Evolutionary conservation across 2,797 vertebrate species (phyloP).

Genomic region (Paramormyrops hopkinsi): DNA sequence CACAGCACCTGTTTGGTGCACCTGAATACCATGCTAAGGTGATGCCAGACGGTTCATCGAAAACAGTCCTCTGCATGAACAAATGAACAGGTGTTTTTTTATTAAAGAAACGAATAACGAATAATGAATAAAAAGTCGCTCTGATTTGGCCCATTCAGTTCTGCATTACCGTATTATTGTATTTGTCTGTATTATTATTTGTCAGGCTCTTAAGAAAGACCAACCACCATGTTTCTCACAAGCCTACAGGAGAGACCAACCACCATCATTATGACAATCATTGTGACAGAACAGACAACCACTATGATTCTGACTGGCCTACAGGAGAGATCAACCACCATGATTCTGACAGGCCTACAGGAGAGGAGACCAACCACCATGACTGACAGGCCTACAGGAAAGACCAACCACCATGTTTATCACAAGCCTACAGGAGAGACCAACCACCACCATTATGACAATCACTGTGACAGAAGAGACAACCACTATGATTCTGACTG

Average conservation of each 20-base stretch:
- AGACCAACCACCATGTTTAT: too few relatives aligned
- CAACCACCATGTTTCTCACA: not conserved
- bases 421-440: not conserved
- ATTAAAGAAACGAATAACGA: not conserved
- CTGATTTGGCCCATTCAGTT: not conserved
- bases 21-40: not conserved
- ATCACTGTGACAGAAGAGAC: not conserved
- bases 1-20: slow-evolving; percentile 24
- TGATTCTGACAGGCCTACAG: not conserved
- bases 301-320: not conserved
- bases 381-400: not conserved
- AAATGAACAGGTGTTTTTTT: not conserved
- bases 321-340: not conserved
- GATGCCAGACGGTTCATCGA: not conserved
- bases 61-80: not conserved
- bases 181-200: not conserved
- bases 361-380: not conserved
- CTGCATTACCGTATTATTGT: not conserved
- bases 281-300: not conserved
- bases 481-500: not conserved
- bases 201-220: not conserved
- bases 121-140: not conserved
- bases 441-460: not conserved
- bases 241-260: not conserved
- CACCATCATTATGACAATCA: not conserved